These are phyloP conservation scores for Meta bourneti DNA, from an alignment of 2,888 invertebrate species.

Conservation along the genomic window DNA sequence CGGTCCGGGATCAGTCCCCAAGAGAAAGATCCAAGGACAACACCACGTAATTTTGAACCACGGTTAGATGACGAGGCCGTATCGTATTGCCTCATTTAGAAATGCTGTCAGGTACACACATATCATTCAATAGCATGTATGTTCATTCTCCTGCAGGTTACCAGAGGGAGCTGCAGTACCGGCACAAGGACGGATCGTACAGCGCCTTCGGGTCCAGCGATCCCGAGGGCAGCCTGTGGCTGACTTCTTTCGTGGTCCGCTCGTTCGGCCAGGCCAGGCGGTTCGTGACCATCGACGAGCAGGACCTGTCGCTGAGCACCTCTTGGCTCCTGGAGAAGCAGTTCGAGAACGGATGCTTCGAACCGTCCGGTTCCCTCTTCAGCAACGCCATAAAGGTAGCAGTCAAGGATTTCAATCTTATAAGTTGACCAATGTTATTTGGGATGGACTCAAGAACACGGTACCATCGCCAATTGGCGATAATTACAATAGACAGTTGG, in stretches of 20 bases:
- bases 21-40: too few relatives aligned
- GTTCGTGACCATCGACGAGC: conserved; percentile 87
- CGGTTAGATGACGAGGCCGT: too few relatives aligned
- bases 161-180: conserved; percentile 93
- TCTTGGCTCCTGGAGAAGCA: conserved; percentile 89
- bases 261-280: conserved; percentile 88
- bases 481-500: too few relatives aligned
- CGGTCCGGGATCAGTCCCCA: too few relatives aligned
- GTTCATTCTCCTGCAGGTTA: conserved; percentile 85
- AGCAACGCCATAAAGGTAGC: conserved; percentile 84
- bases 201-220: conserved; percentile 89
- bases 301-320: conserved; percentile 86
- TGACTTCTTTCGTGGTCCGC: conserved; percentile 91
- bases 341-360: conserved; percentile 88
- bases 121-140: neutral
- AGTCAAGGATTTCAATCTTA: neutral
- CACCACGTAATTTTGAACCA: too few relatives aligned
- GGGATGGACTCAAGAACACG: too few relatives aligned
- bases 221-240: conserved; percentile 89
- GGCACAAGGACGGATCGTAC: conserved; percentile 93
- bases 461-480: too few relatives aligned
- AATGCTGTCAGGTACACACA: too few relatives aligned
- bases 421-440: neutral
- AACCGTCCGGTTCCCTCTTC: conserved; percentile 86
- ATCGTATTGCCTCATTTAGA: too few relatives aligned